These are phyloP conservation scores for Trachymyrmex septentrionalis DNA, from an alignment of 1,140 invertebrate genomes.

Conservation along the genomic window DNA sequence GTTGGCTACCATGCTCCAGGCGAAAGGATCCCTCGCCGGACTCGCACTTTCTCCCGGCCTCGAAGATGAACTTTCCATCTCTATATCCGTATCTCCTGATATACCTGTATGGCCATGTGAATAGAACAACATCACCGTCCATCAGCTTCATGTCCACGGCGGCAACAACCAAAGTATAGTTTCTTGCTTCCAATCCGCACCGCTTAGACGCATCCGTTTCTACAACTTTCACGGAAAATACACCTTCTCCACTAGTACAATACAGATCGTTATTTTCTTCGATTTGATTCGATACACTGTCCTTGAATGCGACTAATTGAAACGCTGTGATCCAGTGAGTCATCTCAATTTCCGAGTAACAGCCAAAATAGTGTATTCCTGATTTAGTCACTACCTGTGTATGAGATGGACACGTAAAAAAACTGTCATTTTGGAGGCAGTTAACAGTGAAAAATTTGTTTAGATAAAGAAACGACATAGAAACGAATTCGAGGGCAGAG, in stretches of 20 bases:
- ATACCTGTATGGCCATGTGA: slow-evolving; percentile 95
- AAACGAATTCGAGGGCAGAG: not conserved
- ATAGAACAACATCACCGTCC: slow-evolving; percentile 89
- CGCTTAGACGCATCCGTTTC: slow-evolving; percentile 92
- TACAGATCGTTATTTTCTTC: slow-evolving; percentile 96
- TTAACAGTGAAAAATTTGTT: not conserved
- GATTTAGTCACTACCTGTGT: slow-evolving; percentile 91
- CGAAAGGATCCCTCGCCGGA: slow-evolving; percentile 95
- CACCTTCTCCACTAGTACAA: slow-evolving; percentile 92
- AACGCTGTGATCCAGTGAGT: slow-evolving; percentile 92
- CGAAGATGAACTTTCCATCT: slow-evolving; percentile 94
- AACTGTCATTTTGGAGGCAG: not conserved
- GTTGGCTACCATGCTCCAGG: slow-evolving; percentile 92
- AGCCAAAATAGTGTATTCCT: slow-evolving; percentile 90
- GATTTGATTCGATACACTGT: slow-evolving; percentile 88
- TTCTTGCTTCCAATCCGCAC: slow-evolving; percentile 90
- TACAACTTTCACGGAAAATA: slow-evolving; percentile 92
- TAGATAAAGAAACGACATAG: not conserved
- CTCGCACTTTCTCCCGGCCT: slow-evolving; percentile 95
- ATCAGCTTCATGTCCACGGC: slow-evolving; percentile 91
- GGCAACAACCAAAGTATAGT: slow-evolving; percentile 92
- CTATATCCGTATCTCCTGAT: slow-evolving; percentile 94
- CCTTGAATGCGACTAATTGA: slow-evolving; percentile 94
- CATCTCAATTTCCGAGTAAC: slow-evolving; percentile 90
- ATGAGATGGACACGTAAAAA: not conserved